Evolutionary conservation across 2,888 invertebrate species (phyloP).

Genomic region (Polymixis flavicincta): DNA sequence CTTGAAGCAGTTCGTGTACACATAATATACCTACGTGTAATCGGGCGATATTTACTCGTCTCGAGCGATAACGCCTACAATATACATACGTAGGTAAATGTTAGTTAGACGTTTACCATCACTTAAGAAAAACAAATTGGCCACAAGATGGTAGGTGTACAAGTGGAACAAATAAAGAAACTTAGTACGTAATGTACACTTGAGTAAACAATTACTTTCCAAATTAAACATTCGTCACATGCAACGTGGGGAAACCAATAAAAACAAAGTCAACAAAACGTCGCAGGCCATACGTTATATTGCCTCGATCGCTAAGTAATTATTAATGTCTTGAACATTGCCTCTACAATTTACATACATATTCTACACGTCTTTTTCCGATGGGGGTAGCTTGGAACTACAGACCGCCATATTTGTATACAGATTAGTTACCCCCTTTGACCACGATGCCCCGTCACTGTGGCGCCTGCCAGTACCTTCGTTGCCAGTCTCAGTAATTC

Average conservation of each 20-base stretch:
- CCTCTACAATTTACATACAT: not conserved
- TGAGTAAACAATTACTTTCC: conserved; percentile 6
- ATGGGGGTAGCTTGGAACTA: not conserved
- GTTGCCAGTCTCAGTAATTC: not conserved
- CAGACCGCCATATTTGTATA: not conserved
- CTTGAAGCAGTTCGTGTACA: conserved; percentile 26
- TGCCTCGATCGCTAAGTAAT: conserved; percentile 17
- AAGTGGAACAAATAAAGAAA: not conserved
- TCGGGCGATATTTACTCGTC: conserved; percentile 24
- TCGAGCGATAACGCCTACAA: conserved; percentile 14
- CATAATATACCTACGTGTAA: conserved; percentile 11
- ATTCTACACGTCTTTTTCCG: not conserved
- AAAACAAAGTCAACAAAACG: not conserved
- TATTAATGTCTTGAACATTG: conserved; percentile 7
- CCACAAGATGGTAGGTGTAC: not conserved
- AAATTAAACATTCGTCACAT: conserved; percentile 9
- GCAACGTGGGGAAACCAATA: conserved; percentile 19
- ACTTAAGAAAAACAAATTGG: not conserved
- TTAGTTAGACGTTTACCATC: not conserved
- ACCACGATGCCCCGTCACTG: not conserved
- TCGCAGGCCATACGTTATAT: not conserved
- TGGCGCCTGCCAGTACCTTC: no score
- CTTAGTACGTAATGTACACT: conserved; percentile 2
- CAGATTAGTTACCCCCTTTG: not conserved
- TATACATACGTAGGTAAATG: conserved; percentile 2